Conservation (phyloP, 2,113 vertebrate species). For the Gallinago undulata region DNA sequence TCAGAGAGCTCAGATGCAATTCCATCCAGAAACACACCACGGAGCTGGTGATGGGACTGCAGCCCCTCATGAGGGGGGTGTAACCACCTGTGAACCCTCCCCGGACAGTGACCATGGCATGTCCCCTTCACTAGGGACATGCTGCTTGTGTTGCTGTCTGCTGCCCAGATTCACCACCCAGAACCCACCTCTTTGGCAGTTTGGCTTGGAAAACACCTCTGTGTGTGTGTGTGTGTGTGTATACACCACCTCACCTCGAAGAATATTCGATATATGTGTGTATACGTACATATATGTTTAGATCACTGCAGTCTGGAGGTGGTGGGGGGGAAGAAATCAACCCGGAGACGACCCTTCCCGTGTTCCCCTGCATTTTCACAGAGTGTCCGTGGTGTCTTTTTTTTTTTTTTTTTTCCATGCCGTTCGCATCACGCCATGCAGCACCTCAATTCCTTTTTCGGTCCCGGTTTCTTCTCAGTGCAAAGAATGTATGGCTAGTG, state of each 20-base stretch:
- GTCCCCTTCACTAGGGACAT: background rate
- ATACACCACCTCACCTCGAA: background rate
- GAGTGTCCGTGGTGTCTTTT: background rate
- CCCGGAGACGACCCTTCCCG: background rate
- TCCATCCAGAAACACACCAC: background rate
- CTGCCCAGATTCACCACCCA: background rate
- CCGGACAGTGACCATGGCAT: accelerated
- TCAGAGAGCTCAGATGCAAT: background rate
- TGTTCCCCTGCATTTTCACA: constrained; percentile 2
- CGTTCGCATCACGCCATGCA: background rate
- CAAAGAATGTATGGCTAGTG: constrained; percentile 26
- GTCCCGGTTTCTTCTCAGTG: constrained; percentile 21
- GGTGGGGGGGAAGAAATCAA: background rate
- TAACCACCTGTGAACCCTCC: accelerated
- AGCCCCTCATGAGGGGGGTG: background rate
- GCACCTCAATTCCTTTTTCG: background rate
- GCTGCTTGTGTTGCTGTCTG: background rate
- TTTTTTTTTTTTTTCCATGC: background rate
- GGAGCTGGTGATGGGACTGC: background rate
- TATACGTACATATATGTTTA: background rate
- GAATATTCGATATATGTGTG: background rate
- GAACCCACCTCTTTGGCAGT: background rate
- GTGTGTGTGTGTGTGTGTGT: background rate
- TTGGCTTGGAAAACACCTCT: background rate
- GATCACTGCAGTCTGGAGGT: background rate